Percentiles rank a stretch among this genome's conserved stretches.
Conservation (phyloP, 2,113 vertebrate genomes). For the Helogale parvula region DNA sequence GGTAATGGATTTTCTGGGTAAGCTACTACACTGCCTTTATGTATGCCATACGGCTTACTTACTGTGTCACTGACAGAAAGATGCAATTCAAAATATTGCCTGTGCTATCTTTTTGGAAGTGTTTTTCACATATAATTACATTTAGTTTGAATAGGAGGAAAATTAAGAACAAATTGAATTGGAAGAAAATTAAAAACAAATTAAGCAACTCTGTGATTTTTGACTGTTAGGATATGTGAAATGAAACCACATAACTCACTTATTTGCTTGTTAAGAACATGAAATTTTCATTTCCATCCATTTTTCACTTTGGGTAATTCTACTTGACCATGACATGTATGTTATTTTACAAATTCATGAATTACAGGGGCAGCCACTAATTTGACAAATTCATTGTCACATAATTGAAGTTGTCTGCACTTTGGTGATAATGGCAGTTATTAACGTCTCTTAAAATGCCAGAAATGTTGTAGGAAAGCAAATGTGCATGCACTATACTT, state of each 20-base stretch:
- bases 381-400: slow-evolving; percentile 13
- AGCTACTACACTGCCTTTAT: not conserved
- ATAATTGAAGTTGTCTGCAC: not conserved
- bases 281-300: not conserved
- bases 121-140: not conserved
- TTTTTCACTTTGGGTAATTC: not conserved
- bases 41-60: not conserved
- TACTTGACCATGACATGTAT: not conserved
- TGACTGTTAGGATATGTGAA: not conserved
- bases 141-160: not conserved
- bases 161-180: not conserved
- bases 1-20: not conserved
- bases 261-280: not conserved
- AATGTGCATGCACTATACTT: not conserved
- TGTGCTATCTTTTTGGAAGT: not conserved
- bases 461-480: not conserved
- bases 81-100: not conserved
- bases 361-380: not conserved
- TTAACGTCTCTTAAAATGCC: slow-evolving; percentile 13
- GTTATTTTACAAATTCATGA: not conserved
- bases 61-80: not conserved
- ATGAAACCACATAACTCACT: not conserved
- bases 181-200: not conserved
- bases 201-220: not conserved
- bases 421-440: slow-evolving; percentile 11